A percentile compares a stretch with the other conserved stretches of the same genome.
These are phyloP conservation scores for Parelbella ahira DNA, from an alignment of 2,888 invertebrate genomes.

Conservation along the genomic window DNA sequence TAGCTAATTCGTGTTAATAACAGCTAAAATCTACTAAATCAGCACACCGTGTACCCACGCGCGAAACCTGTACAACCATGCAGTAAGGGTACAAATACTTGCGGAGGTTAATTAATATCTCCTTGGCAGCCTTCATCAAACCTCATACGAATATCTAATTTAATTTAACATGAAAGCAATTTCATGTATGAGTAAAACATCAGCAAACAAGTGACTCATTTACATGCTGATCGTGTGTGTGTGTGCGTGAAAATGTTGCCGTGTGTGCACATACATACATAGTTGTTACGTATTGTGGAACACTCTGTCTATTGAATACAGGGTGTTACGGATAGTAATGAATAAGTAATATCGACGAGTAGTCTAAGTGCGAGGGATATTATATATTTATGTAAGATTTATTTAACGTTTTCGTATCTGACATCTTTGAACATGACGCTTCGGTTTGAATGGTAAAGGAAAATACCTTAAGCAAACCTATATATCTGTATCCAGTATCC, in stretches of 20 bases:
- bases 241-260: not conserved
- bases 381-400: slow-evolving; percentile 1
- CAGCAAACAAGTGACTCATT: slow-evolving; percentile 42
- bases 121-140: slow-evolving; percentile 45
- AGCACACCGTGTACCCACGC: not conserved
- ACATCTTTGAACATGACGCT: too few species aligned
- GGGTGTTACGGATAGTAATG: slow-evolving; percentile 5
- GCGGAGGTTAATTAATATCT: slow-evolving; percentile 29
- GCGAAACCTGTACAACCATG: not conserved
- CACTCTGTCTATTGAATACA: not conserved
- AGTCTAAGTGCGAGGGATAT: not conserved
- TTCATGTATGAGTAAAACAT: slow-evolving; percentile 61
- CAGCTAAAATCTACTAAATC: too few species aligned
- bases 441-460: too few species aligned
- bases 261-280: too few species aligned
- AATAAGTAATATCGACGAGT: not conserved
- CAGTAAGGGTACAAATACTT: slow-evolving; percentile 18
- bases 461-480: too few species aligned
- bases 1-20: too few species aligned
- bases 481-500: too few species aligned
- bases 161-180: slow-evolving; percentile 69
- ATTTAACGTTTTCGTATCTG: too few species aligned
- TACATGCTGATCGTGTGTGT: slow-evolving; percentile 27
- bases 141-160: slow-evolving; percentile 65
- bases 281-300: not conserved